A percentile compares a stretch with the other conserved stretches of the same genome.
Conservation (phyloP, 37 sponge, comb jelly and placozoan species). For the Corticium candelabrum region DNA sequence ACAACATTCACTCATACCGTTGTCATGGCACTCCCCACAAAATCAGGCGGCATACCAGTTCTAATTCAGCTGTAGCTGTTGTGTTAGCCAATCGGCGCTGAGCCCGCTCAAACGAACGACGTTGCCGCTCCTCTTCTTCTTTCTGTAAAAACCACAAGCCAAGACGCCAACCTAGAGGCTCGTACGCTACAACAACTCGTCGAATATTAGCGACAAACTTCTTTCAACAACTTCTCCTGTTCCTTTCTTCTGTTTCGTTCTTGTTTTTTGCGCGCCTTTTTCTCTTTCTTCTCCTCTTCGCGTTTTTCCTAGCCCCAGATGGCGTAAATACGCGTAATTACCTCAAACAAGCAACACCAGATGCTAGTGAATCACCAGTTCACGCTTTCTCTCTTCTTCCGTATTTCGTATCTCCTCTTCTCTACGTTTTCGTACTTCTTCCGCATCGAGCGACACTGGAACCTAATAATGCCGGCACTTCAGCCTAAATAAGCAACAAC, state of each 20-base stretch:
- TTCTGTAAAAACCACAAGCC: not conserved
- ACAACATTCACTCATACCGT: not conserved
- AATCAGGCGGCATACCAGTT: not conserved
- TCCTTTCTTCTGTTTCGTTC: slow-evolving; percentile 46
- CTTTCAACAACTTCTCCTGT: slow-evolving; percentile 24
- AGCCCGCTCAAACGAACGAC: not conserved
- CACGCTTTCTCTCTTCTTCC: not conserved
- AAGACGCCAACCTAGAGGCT: not conserved
- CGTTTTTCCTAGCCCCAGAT: slow-evolving; percentile 44
- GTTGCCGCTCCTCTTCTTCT: not conserved
- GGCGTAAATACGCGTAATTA: not conserved
- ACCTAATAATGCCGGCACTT: not conserved
- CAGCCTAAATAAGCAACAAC: not conserved
- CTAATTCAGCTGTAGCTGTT: not conserved
- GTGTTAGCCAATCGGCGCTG: not conserved
- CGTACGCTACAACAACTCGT: not conserved
- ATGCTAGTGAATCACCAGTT: not conserved
- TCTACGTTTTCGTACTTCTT: not conserved
- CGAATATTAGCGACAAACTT: not conserved
- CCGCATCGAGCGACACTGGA: not conserved
- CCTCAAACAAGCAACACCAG: no score
- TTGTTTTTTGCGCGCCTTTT: slow-evolving; percentile 59
- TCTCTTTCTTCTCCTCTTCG: slow-evolving; percentile 57
- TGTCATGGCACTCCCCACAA: not conserved
- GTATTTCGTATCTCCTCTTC: no score